These are phyloP conservation scores for Camponotus floridanus DNA, from an alignment of 1,140 invertebrate species.

Conservation along the genomic window DNA sequence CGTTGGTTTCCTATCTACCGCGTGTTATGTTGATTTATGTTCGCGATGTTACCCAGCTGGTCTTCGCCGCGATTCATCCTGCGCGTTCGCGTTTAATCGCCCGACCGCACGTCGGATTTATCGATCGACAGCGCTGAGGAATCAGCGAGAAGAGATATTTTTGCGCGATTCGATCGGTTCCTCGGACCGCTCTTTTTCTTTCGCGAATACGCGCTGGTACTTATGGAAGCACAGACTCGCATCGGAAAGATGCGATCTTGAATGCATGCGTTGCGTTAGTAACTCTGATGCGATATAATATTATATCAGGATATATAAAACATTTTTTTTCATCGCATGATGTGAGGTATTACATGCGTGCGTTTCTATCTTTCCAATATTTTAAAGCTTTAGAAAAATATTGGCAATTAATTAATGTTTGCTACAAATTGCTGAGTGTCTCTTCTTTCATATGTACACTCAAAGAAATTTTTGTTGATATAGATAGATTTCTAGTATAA, in stretches of 20 bases:
- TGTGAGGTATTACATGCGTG: neutral
- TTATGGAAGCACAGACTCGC: neutral
- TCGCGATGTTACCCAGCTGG: constrained; percentile 67
- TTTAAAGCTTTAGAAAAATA: constrained; percentile 1
- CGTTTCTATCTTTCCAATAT: neutral
- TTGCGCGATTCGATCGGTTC: neutral
- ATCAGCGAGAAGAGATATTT: constrained; percentile 14
- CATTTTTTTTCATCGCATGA: neutral
- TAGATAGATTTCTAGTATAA: no score
- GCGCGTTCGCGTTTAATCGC: constrained; percentile 39
- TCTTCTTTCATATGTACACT: no score
- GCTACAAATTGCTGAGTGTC: neutral
- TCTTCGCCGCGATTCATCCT: constrained; percentile 62
- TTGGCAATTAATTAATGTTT: neutral
- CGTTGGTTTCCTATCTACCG: constrained; percentile 64
- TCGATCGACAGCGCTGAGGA: constrained; percentile 29
- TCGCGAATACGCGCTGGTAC: neutral
- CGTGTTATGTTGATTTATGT: constrained; percentile 83
- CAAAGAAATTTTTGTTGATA: no score
- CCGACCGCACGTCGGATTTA: constrained; percentile 25
- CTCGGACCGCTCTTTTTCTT: neutral
- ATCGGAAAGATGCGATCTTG: neutral
- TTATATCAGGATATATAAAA: neutral
- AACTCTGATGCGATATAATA: neutral
- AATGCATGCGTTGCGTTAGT: neutral